Percentiles rank a stretch among this genome's conserved stretches.
Conservation (phyloP, 2,888 invertebrate genomes). For the Monopis laevigella region DNA sequence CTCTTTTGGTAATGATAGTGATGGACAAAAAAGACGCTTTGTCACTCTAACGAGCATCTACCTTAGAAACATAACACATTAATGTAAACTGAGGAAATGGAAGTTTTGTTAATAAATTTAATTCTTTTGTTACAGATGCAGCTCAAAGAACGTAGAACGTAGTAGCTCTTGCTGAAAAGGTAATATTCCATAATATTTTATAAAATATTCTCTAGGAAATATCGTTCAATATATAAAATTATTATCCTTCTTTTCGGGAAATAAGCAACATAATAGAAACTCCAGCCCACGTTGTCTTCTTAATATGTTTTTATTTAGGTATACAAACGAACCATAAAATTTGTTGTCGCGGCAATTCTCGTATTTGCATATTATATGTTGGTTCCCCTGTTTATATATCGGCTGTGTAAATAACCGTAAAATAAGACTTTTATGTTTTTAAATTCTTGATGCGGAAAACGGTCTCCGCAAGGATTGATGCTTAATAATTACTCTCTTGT, state of each 20-base stretch:
- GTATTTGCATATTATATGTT: constrained; percentile 13
- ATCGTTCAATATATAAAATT: not conserved
- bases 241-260: not conserved
- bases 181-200: constrained; percentile 8
- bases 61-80: constrained; percentile 3
- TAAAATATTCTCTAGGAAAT: not conserved
- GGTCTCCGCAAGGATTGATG: not conserved
- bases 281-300: not conserved
- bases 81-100: not conserved
- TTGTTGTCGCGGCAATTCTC: constrained; percentile 22
- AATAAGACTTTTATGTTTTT: constrained; percentile 9
- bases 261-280: constrained; percentile 2
- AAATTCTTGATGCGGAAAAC: not conserved
- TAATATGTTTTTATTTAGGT: constrained; percentile 24
- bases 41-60: constrained; percentile 25
- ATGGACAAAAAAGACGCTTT: constrained; percentile 26
- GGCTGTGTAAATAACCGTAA: constrained; percentile 11
- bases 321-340: constrained; percentile 24
- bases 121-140: constrained; percentile 15
- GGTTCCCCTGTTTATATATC: constrained; percentile 4
- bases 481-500: not conserved
- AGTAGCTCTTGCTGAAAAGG: constrained; percentile 4
- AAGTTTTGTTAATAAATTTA: constrained; percentile 8
- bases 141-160: constrained; percentile 1
- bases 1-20: constrained; percentile 32